Evolutionary conservation across 1,140 invertebrate species (phyloP).

Genomic region (Ips typographus): DNA sequence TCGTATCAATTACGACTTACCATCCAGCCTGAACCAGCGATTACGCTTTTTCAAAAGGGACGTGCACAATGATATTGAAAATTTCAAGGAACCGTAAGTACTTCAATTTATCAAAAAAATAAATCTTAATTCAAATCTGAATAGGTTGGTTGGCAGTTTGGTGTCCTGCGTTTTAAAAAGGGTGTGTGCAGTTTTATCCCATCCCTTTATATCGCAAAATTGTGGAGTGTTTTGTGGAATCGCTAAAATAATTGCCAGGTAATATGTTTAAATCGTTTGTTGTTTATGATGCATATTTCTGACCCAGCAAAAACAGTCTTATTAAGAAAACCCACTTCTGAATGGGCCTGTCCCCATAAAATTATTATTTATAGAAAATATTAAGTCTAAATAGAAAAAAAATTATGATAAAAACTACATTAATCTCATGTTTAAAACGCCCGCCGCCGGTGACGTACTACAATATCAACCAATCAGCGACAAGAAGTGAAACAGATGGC

Average conservation of each 20-base stretch:
- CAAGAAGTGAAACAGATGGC: too few species aligned
- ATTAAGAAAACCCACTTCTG: too few species aligned
- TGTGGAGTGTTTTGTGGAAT: conserved; percentile 46
- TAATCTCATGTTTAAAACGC: too few species aligned
- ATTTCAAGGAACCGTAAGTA: conserved; percentile 40
- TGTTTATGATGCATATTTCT: too few species aligned
- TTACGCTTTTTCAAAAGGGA: conserved; percentile 44
- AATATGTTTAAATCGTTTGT: conserved; percentile 5
- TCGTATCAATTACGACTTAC: conserved; percentile 44
- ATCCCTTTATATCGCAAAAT: conserved; percentile 30
- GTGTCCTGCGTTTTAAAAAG: conserved; percentile 40
- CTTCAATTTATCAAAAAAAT: neutral
- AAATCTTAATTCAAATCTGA: conserved; percentile 10
- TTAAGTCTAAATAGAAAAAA: too few species aligned
- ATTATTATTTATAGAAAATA: too few species aligned
- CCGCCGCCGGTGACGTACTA: too few species aligned
- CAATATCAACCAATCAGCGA: too few species aligned
- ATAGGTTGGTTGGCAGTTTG: conserved; percentile 32
- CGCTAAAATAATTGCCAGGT: conserved; percentile 44
- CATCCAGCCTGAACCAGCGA: conserved; percentile 37
- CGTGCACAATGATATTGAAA: conserved; percentile 39
- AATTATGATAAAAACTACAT: too few species aligned
- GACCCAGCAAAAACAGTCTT: too few species aligned
- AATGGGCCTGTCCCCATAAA: too few species aligned
- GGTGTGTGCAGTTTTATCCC: conserved; percentile 36